phyloP scores from a whole-genome alignment of 2,888 invertebrate species.

The Mythimna pallens region DNA sequence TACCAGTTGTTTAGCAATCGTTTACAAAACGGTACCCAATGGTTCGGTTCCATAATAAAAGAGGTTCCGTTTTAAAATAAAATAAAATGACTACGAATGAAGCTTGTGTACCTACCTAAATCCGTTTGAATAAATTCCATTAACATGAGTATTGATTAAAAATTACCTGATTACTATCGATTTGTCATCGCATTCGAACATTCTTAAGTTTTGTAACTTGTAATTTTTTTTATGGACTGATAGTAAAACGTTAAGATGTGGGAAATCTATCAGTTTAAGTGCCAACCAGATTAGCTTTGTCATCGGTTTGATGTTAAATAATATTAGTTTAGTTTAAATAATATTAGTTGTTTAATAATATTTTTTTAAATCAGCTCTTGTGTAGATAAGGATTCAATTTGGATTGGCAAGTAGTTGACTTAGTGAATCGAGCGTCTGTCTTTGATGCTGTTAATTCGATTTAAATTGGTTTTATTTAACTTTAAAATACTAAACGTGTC shows the following conservation, averaged over 20 bases:
- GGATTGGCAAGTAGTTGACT: too few relatives aligned
- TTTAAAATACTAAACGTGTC: too few relatives aligned
- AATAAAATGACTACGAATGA: constrained; percentile 26
- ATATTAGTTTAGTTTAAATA: not conserved
- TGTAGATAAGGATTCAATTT: too few relatives aligned
- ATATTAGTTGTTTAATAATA: too few relatives aligned
- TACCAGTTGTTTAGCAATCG: constrained; percentile 2
- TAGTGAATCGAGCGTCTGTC: too few relatives aligned
- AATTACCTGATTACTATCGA: constrained; percentile 52
- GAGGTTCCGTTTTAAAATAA: constrained; percentile 30
- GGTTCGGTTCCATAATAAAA: constrained; percentile 15
- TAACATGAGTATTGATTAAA: constrained; percentile 61
- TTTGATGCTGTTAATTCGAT: too few relatives aligned
- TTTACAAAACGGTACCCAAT: constrained; percentile 31
- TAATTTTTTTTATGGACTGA: constrained; percentile 23
- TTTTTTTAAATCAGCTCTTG: too few relatives aligned
- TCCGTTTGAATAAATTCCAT: constrained; percentile 62
- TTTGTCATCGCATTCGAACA: constrained; percentile 62
- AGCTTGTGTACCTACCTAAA: constrained; percentile 26
- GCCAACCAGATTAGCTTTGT: constrained; percentile 2
- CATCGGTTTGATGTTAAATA: not conserved
- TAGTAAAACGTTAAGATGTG: constrained; percentile 28
- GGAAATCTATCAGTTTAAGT: constrained; percentile 20
- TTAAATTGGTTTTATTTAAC: too few relatives aligned
- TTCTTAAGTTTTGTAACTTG: constrained; percentile 35